Conservation (phyloP, 2,113 vertebrate species). For the Sceloporus tristichus region DNA sequence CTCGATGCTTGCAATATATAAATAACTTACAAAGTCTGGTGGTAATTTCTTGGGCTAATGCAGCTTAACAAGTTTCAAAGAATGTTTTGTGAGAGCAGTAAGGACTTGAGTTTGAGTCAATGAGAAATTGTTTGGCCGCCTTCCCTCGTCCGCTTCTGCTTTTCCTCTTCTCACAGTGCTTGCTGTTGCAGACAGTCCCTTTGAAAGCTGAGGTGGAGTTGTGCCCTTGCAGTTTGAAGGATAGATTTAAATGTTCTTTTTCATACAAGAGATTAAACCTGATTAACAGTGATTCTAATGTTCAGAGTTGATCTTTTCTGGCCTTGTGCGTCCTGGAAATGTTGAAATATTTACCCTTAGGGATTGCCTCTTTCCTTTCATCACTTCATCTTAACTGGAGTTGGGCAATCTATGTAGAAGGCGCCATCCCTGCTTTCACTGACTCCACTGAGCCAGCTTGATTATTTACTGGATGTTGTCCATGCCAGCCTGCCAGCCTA, state of each 20-base stretch:
- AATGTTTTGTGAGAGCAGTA: background rate
- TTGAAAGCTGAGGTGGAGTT: background rate
- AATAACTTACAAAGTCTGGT: background rate
- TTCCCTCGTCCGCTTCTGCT: background rate
- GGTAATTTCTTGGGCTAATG: constrained; percentile 8
- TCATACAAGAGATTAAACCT: background rate
- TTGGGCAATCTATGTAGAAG: constrained; percentile 39
- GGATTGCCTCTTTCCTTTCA: constrained; percentile 43
- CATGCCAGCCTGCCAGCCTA: background rate
- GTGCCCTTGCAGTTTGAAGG: background rate
- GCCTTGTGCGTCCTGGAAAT: background rate
- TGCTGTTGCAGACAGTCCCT: background rate
- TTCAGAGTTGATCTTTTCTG: background rate
- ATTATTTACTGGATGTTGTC: background rate
- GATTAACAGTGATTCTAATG: background rate
- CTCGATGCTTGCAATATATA: background rate
- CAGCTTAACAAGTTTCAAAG: constrained; percentile 1
- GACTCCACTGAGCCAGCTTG: background rate
- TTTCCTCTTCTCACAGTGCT: background rate
- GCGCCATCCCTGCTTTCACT: background rate
- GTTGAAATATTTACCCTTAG: constrained; percentile 26
- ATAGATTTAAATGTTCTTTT: background rate
- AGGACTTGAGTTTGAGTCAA: background rate
- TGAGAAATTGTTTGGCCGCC: background rate
- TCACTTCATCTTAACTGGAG: constrained; percentile 17